phyloP scores from a whole-genome alignment of 1,140 invertebrate genomes.

The Elymnias hypermnestra region DNA sequence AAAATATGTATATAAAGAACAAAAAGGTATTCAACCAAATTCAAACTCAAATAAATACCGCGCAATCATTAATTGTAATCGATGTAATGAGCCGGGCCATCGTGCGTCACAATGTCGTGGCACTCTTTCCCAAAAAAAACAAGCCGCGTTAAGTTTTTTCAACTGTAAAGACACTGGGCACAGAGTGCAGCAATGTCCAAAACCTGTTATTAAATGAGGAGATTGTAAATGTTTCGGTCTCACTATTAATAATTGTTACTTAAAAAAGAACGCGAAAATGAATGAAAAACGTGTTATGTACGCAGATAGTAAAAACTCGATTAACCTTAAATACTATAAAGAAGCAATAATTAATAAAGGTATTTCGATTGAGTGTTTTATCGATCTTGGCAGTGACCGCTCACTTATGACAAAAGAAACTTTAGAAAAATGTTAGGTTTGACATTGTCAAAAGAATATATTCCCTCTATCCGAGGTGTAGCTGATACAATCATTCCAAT shows the following conservation, averaged over 20 bases:
- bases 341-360: not conserved
- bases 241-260: not conserved
- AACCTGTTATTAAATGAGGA: too few species aligned
- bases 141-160: too few species aligned
- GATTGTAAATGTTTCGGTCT: too few species aligned
- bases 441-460: not conserved
- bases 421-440: constrained; percentile 1
- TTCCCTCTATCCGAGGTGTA: constrained; percentile 6
- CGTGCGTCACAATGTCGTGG: too few species aligned
- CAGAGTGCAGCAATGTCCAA: too few species aligned
- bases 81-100: not conserved
- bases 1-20: not conserved
- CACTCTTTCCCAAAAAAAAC: too few species aligned
- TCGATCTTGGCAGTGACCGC: not conserved
- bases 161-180: too few species aligned
- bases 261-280: not conserved
- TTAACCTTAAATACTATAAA: constrained; percentile 1
- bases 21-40: not conserved
- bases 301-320: not conserved
- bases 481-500: not conserved
- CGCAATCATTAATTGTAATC: not conserved
- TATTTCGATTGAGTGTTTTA: not conserved
- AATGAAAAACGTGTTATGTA: not conserved
- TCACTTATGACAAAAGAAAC: constrained; percentile 7
- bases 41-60: too few species aligned